Percentiles rank a stretch among this genome's conserved stretches.
Conservation (phyloP, 2,797 vertebrate species). For the Antrozous pallidus region DNA sequence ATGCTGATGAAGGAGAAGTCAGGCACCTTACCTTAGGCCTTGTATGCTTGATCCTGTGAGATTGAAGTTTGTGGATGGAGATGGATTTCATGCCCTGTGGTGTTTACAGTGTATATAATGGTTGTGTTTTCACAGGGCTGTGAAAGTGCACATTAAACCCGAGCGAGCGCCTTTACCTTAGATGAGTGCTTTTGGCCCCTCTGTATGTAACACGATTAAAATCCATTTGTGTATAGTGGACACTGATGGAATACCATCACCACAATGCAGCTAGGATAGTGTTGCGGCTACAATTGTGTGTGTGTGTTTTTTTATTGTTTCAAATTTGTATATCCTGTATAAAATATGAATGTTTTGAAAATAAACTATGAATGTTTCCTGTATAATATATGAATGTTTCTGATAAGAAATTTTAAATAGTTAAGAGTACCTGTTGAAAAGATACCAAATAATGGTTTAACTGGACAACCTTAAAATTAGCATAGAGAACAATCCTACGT, state of each 20-base stretch:
- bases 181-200: constrained; percentile 82
- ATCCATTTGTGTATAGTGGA: constrained; percentile 81
- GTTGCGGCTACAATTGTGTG: constrained; percentile 80
- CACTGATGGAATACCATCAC: constrained; percentile 79
- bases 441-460: constrained; percentile 81
- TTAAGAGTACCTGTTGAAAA: constrained; percentile 82
- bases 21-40: constrained; percentile 57
- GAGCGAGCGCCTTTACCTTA: constrained; percentile 85
- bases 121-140: constrained; percentile 84
- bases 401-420: constrained; percentile 86
- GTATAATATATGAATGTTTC: constrained; percentile 83
- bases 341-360: constrained; percentile 78
- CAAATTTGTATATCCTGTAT: constrained; percentile 85
- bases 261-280: constrained; percentile 81
- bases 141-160: constrained; percentile 85
- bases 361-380: constrained; percentile 74
- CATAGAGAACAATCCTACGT: constrained; percentile 78
- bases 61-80: constrained; percentile 67
- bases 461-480: constrained; percentile 83
- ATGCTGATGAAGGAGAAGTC: constrained; percentile 23
- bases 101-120: constrained; percentile 94
- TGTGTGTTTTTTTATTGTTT: constrained; percentile 74
- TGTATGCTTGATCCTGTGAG: constrained; percentile 75
- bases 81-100: constrained; percentile 85
- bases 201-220: constrained; percentile 83